Base-by-base conservation (phyloP, 2,888 invertebrate genomes). In the Mesorhabditis sp. region DNA sequence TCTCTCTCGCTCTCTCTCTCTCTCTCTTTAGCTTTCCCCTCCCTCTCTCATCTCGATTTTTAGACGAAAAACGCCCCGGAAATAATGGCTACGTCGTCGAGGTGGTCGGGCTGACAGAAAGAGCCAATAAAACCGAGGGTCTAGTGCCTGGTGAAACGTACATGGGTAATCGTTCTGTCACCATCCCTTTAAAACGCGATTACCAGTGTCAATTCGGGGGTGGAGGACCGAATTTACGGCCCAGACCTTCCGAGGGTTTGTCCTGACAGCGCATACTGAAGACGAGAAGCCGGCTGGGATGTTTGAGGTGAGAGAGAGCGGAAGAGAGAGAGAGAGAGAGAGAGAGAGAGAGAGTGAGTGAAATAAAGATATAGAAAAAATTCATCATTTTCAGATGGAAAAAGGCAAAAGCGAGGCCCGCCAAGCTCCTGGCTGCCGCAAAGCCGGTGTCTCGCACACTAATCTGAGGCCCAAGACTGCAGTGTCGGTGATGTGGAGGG, bases 181-280 rank as follows among this genome's bases (percentile, higher is more conserved):
- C 7, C n/a, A 10, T 50, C 58, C n/a, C 58, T 1, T 50, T 50
- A 50, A 13, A 50, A 50, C 58, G 58, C 58, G 58, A 64, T 62
- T 74, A 80, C 63, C 71, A 82, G 83, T 84, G 4, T 75, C 79
- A 28, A 72, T 85, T 28, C 75, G 80, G 15, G 85, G 84, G 13
- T 82, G 82, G 80, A 74, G 79, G 58, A 85, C 85, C 5, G 78
- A 82, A 67, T 84, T 80, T 72, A 84, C 84, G 4, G 86, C 83
- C n/a, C 84, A 86, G 67, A 86, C 86, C n/a, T 86, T 86, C 72
- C 80, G 86, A 10, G 86, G 84, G 4, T 86, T 86, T 68, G 81
- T 82, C 4, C 68, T 86, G 7, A 79, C 82, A 3, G 79, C 84
- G 4, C 75, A 77, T 10, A 79, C 79, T 50, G 80, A 80, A 44